Conservation (phyloP, 2,113 vertebrate species). For the Hemiscyllium ocellatum region DNA sequence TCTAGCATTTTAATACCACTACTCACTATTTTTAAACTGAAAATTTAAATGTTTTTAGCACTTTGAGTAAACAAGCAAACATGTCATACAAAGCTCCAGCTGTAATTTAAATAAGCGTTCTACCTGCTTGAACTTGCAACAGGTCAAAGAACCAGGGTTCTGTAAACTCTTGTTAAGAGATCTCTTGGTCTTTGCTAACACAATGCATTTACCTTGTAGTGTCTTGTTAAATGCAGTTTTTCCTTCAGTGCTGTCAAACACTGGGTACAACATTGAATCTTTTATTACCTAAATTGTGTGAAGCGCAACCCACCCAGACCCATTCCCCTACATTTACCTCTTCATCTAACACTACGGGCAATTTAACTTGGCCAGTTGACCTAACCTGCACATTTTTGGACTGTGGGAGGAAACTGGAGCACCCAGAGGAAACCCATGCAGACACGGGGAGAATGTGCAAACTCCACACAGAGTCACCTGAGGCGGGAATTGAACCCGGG, state of each 20-base stretch:
- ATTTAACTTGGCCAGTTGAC: no score
- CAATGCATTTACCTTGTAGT: background rate
- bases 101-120: background rate
- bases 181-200: background rate
- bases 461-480: no score
- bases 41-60: background rate
- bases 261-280: background rate
- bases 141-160: background rate
- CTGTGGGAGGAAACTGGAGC: no score
- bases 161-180: background rate
- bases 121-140: conserved; percentile 13
- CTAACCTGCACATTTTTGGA: no score
- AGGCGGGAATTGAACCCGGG: no score
- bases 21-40: background rate
- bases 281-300: background rate
- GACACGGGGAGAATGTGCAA: no score
- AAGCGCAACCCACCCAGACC: no score
- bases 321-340: no score
- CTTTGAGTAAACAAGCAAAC: no score
- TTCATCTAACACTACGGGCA: no score
- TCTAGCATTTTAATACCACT: background rate
- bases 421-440: no score
- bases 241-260: background rate
- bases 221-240: background rate
- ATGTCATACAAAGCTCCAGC: background rate